These are phyloP conservation scores for Pseudomyrmex pallidus DNA, from an alignment of 1,140 invertebrate genomes.

Conservation along the genomic window DNA sequence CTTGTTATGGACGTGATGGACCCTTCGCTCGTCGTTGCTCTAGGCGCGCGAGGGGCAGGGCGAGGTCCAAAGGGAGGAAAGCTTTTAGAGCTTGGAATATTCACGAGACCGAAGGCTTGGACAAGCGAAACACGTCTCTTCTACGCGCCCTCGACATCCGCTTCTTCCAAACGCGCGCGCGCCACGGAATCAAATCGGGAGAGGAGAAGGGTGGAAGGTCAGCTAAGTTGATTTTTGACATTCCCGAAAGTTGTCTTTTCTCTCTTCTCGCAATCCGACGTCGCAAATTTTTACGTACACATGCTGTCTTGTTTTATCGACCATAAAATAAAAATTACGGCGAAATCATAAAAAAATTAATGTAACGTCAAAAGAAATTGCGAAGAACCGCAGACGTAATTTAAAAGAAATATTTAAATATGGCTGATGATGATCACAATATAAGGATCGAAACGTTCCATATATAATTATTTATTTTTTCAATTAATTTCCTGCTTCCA, in stretches of 20 bases:
- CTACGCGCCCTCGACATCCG: conserved; percentile 49
- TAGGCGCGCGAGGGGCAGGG: conserved; percentile 67
- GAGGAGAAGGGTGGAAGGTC: conserved; percentile 21
- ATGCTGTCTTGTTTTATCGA: too few species aligned
- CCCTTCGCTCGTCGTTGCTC: conserved; percentile 79
- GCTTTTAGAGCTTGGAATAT: conserved; percentile 84
- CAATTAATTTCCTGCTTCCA: too few species aligned
- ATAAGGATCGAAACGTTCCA: too few species aligned
- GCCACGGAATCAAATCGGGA: conserved; percentile 69
- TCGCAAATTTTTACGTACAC: background rate
- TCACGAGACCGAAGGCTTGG: conserved; percentile 81
- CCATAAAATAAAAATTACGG: too few species aligned
- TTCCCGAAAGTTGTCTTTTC: background rate
- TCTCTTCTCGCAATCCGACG: background rate
- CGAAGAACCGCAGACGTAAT: too few species aligned
- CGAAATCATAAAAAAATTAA: too few species aligned
- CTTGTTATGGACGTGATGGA: conserved; percentile 82
- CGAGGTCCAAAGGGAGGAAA: conserved; percentile 71
- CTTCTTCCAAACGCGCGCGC: conserved; percentile 69
- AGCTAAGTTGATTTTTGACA: conserved; percentile 53
- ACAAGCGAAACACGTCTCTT: conserved; percentile 83
- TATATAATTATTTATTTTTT: too few species aligned
- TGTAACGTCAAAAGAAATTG: too few species aligned
- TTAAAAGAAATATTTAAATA: too few species aligned
- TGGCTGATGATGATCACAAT: too few species aligned